A percentile compares a stretch with the other conserved stretches of the same genome.
Evolutionary conservation across 2,113 vertebrate genomes (phyloP).

Genomic region (Carettochelys insculpta): DNA sequence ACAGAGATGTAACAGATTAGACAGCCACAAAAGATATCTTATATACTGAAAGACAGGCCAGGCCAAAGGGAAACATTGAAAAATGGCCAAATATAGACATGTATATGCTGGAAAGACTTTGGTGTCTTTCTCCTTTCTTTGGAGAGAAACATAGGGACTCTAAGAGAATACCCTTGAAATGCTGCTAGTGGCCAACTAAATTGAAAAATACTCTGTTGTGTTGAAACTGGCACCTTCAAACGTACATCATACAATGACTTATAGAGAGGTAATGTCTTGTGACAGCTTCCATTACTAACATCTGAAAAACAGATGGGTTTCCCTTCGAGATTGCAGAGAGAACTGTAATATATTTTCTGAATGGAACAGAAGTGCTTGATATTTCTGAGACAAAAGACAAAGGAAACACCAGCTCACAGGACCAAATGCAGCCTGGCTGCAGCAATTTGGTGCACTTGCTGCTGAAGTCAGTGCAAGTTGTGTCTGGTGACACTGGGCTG

Average conservation of each 20-base stretch:
- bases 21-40: background rate
- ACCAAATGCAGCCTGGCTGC: background rate
- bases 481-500: background rate
- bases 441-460: background rate
- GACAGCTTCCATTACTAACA: constrained; percentile 29
- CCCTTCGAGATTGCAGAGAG: constrained; percentile 3
- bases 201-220: background rate
- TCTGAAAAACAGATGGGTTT: background rate
- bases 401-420: background rate
- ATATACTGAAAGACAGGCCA: background rate
- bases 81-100: background rate
- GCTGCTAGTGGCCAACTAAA: background rate
- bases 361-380: background rate
- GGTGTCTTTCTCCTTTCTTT: background rate
- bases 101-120: background rate
- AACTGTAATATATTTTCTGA: constrained; percentile 1
- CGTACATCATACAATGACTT: background rate
- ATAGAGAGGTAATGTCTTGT: background rate
- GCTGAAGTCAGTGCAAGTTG: background rate
- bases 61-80: background rate
- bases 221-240: background rate
- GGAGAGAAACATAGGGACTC: background rate
- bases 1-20: background rate
- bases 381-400: constrained; percentile 4
- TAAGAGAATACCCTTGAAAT: constrained; percentile 8